A percentile compares a stretch with the other conserved stretches of the same genome.
Conservation (phyloP, 2,113 vertebrate genomes). For the Nycticebus coucang region DNA sequence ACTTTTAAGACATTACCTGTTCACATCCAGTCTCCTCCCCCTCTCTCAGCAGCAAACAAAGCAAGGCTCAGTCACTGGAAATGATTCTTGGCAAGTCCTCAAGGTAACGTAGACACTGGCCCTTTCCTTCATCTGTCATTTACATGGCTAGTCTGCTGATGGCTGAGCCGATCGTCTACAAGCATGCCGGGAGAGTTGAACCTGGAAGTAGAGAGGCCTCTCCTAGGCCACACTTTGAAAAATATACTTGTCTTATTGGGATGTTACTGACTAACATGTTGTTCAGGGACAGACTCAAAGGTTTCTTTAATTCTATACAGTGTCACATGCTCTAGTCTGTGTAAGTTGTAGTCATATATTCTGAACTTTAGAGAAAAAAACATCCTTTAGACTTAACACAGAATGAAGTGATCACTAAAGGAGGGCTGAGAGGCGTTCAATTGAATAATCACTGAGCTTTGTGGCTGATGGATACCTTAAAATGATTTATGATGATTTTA, state of each 20-base stretch:
- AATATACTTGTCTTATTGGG: background rate
- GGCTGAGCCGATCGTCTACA: background rate
- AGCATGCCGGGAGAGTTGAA: background rate
- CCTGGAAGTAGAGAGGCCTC: background rate
- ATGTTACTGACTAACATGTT: background rate
- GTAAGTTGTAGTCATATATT: conserved; percentile 11
- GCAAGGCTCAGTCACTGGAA: background rate
- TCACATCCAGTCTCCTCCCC: background rate
- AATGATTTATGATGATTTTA: conserved; percentile 85
- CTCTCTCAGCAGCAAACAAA: background rate
- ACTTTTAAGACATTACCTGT: background rate
- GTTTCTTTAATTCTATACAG: background rate
- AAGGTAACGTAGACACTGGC: background rate
- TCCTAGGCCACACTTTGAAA: background rate
- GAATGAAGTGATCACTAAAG: conserved; percentile 29
- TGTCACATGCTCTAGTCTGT: background rate
- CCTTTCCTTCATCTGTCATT: background rate
- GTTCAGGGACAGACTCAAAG: background rate
- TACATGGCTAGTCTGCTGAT: background rate
- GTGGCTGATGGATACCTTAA: conserved; percentile 84
- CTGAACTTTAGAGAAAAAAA: background rate
- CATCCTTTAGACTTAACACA: background rate
- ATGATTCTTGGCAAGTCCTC: background rate
- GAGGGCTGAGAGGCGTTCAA: conserved; percentile 68
- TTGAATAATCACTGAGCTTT: conserved; percentile 82